Evolutionary conservation across 2,113 vertebrate species (phyloP), one percentile per base, ranked within the genome.

Genomic region (Terrapene triunguis): DNA sequence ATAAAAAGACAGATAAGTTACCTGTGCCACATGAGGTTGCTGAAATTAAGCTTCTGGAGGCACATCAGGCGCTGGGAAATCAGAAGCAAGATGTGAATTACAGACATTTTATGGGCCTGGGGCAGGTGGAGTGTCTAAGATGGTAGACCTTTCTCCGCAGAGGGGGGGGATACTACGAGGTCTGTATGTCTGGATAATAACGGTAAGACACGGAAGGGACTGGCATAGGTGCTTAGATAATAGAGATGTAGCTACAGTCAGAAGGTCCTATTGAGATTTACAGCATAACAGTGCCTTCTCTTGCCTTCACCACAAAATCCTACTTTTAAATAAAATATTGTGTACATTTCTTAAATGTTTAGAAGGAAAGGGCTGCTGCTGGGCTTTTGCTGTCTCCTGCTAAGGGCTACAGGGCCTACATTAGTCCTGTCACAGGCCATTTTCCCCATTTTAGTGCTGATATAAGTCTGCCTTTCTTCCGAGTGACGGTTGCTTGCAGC

Each of bases 401-500:
- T 11, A 59, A 59, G 24, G 24, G 27, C 22, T 32, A 81, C 57
- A 27, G 86, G 72, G 48, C 2, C 47, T 86, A 62, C 0, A 0
- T 3, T 14, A 53, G 21, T 13, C 13, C 44, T 50, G 83, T 3
- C 47, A 74, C 53, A 84, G 72, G 59, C 80, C 4, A 24, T 69
- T 54, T 22, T 83, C 44, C 85, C 84, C 62, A 50, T 1, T 47
- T 57, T 95, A 62, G 13, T 62, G 59, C 91, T 27, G 25, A 69
- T 14, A 38, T 5, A 51, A 82, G 83, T 1, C 79, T 80, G n/a
- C 51, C 69, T 1, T 65, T 82, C 79, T 80, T 32, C 38, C 76
- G 7, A 14, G 74, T 48, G 65, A 2, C 1, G 35, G 35, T 1
- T 27, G 79, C 29, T 35, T 25, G 32, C 1, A 7, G 25, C 35